Evolutionary conservation across 1,140 invertebrate species (phyloP).

Genomic region (Trichonephila clavata): DNA sequence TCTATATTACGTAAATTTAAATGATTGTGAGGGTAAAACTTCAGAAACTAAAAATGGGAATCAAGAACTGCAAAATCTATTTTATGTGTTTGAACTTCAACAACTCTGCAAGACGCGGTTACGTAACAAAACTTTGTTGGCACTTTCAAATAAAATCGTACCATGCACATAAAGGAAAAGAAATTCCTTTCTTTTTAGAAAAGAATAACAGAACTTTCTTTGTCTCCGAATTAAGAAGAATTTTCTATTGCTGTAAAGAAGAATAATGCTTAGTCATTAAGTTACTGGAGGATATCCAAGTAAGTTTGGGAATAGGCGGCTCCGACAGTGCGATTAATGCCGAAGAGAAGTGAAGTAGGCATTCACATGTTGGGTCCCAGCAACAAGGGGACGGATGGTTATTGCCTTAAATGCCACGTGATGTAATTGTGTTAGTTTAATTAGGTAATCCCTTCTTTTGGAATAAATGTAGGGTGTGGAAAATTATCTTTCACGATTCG

Average conservation of each 20-base stretch:
- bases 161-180: not conserved
- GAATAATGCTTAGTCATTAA: conserved; percentile 69
- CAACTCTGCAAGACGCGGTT: not conserved
- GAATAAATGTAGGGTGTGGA: not conserved
- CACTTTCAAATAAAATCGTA: conserved; percentile 53
- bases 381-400: not conserved
- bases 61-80: no score
- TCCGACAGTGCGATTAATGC: conserved; percentile 65
- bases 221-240: not conserved
- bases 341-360: not conserved
- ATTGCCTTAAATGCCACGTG: conserved; percentile 53
- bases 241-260: conserved; percentile 64
- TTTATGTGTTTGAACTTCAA: no score
- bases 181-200: not conserved
- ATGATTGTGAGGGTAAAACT: no score
- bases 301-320: conserved; percentile 65
- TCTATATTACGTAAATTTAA: no score
- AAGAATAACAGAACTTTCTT: not conserved
- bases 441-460: not conserved
- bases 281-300: conserved; percentile 69
- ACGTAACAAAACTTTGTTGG: not conserved
- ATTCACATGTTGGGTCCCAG: conserved; percentile 50
- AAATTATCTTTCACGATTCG: not conserved
- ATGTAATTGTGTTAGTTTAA: conserved; percentile 58
- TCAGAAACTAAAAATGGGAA: no score